Percentiles rank a stretch among this genome's conserved stretches.
Evolutionary conservation across 2,797 vertebrate genomes (phyloP).

Genomic region (Mareca penelope): DNA sequence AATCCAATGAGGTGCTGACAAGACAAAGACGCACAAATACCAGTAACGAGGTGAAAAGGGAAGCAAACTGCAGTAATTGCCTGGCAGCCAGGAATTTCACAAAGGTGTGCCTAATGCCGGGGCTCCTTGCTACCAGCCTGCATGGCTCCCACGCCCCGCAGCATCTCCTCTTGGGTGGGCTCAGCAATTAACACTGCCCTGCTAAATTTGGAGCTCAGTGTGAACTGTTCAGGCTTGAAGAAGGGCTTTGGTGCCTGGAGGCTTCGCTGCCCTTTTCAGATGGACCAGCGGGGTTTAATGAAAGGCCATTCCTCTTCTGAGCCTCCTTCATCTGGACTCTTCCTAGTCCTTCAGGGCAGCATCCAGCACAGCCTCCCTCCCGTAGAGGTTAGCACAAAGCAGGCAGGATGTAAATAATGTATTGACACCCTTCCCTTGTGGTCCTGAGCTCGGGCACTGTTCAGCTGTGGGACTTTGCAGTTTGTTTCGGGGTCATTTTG

Average conservation of each 20-base stretch:
- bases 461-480: neutral
- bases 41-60: neutral
- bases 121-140: neutral
- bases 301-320: neutral
- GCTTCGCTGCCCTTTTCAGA: neutral
- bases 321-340: neutral
- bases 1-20: neutral
- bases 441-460: neutral
- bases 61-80: neutral
- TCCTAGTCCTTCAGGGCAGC: neutral
- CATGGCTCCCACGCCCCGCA: neutral
- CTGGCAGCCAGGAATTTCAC: constrained; percentile 17
- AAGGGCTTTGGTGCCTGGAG: neutral
- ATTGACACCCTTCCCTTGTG: neutral
- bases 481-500: neutral
- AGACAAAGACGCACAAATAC: neutral
- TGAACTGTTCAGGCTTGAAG: neutral
- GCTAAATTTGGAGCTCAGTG: constrained; percentile 1
- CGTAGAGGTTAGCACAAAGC: neutral
- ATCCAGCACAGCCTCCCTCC: no score
- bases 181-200: neutral
- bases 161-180: constrained; percentile 49
- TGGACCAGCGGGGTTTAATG: neutral
- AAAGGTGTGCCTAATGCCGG: constrained; percentile 14
- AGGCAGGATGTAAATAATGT: neutral